Evolutionary conservation across 1,140 invertebrate genomes (phyloP).

Genomic region (Limonius californicus): DNA sequence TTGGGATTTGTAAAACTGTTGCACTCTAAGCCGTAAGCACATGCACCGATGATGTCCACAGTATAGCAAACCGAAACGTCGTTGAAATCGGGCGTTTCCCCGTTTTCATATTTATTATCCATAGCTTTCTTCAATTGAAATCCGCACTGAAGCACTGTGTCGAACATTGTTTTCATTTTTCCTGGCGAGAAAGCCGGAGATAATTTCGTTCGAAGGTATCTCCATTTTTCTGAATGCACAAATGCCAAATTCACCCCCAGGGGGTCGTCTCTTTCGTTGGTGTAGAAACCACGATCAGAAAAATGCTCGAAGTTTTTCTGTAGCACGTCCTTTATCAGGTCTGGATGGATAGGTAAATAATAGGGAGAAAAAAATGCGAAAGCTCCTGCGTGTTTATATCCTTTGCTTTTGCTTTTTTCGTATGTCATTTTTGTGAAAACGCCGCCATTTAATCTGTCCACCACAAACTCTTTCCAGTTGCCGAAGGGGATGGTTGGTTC

Average conservation of each 20-base stretch:
- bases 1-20: background rate
- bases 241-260: slow-evolving; percentile 49
- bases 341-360: too few species aligned
- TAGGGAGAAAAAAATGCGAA: too few species aligned
- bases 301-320: slow-evolving; percentile 51
- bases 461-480: too few species aligned
- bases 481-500: too few species aligned
- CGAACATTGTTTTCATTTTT: slow-evolving; percentile 51
- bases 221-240: slow-evolving; percentile 48
- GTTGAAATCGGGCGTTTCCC: slow-evolving; percentile 47
- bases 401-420: too few species aligned
- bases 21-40: background rate
- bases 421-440: too few species aligned
- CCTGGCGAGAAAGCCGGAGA: slow-evolving; percentile 51
- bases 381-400: too few species aligned
- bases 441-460: too few species aligned
- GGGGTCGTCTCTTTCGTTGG: slow-evolving; percentile 46
- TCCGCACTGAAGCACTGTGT: slow-evolving; percentile 24
- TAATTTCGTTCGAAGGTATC: slow-evolving; percentile 45
- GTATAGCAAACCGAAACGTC: slow-evolving; percentile 40
- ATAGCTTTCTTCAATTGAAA: slow-evolving; percentile 46
- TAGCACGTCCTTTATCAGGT: slow-evolving; percentile 48
- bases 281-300: slow-evolving; percentile 44
- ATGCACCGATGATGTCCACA: background rate
- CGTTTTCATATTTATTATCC: slow-evolving; percentile 18